A percentile compares a stretch with the other conserved stretches of the same genome.
Evolutionary conservation across 2,113 vertebrate genomes (phyloP).

Genomic region (Pontoporia blainvillei): DNA sequence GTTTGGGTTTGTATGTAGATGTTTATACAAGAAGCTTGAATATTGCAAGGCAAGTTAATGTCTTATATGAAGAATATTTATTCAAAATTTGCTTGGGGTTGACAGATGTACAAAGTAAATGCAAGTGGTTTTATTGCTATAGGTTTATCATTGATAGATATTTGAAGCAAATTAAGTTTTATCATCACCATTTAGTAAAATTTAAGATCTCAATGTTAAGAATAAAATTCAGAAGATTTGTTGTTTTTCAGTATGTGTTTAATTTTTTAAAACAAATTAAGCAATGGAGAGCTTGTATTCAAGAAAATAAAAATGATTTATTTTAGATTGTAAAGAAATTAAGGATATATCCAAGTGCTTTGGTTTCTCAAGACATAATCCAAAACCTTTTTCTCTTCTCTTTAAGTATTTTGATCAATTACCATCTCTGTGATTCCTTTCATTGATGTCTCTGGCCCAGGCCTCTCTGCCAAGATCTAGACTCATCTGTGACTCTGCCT

Average conservation of each 20-base stretch:
- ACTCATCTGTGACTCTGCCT: neutral
- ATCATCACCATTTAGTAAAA: neutral
- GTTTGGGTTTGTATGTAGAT: neutral
- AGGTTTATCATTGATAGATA: neutral
- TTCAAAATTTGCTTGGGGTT: neutral
- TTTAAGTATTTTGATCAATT: neutral
- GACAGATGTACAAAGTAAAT: neutral
- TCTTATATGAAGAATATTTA: neutral
- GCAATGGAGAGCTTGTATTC: neutral
- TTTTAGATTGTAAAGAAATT: neutral
- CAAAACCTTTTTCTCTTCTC: neutral
- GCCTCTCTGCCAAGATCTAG: neutral
- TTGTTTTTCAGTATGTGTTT: neutral
- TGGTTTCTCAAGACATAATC: neutral
- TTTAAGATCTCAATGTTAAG: neutral
- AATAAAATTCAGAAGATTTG: neutral
- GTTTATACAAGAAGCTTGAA: neutral
- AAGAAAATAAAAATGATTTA: neutral
- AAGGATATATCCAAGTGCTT: neutral
- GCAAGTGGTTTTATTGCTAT: neutral
- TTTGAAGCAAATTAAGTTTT: neutral
- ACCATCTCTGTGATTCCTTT: neutral
- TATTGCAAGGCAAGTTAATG: neutral
- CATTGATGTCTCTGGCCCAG: neutral
- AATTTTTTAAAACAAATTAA: neutral